Evolutionary conservation across 2,113 vertebrate species (phyloP).

Genomic region (Phycodurus eques): DNA sequence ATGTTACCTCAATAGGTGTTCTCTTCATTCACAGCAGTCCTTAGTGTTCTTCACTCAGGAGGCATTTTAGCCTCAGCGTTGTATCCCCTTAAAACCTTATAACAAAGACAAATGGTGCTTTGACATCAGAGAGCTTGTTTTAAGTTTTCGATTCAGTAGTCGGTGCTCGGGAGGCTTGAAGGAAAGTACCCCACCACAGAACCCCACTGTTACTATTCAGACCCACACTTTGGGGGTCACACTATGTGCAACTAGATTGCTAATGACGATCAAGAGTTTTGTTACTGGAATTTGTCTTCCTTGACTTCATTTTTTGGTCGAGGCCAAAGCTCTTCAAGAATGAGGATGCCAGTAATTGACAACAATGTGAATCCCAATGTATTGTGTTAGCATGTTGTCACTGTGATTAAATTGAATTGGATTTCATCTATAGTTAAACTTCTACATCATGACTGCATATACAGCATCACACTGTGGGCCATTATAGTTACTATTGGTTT

Average conservation of each 20-base stretch:
- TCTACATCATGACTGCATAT: background rate
- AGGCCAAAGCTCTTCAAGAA: background rate
- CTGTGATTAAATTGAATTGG: background rate
- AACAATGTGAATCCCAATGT: background rate
- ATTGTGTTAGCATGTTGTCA: background rate
- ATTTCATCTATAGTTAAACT: background rate
- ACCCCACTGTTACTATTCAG: too few species aligned
- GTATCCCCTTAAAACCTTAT: too few species aligned
- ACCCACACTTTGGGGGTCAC: conserved; percentile 26
- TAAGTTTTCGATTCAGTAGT: too few species aligned
- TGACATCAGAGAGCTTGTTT: too few species aligned
- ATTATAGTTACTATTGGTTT: background rate
- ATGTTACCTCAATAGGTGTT: too few species aligned
- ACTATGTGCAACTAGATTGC: conserved; percentile 24
- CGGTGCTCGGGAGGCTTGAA: too few species aligned
- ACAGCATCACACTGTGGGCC: background rate
- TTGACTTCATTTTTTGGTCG: background rate
- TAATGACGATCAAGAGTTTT: conserved; percentile 25
- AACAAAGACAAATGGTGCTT: too few species aligned
- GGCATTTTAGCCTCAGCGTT: too few species aligned
- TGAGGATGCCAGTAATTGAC: background rate
- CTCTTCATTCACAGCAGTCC: too few species aligned
- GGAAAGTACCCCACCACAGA: too few species aligned
- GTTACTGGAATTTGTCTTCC: conserved; percentile 27
- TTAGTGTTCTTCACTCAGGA: too few species aligned